phyloP scores from a whole-genome alignment of 2,113 vertebrate species.

The Tragelaphus scriptus region DNA sequence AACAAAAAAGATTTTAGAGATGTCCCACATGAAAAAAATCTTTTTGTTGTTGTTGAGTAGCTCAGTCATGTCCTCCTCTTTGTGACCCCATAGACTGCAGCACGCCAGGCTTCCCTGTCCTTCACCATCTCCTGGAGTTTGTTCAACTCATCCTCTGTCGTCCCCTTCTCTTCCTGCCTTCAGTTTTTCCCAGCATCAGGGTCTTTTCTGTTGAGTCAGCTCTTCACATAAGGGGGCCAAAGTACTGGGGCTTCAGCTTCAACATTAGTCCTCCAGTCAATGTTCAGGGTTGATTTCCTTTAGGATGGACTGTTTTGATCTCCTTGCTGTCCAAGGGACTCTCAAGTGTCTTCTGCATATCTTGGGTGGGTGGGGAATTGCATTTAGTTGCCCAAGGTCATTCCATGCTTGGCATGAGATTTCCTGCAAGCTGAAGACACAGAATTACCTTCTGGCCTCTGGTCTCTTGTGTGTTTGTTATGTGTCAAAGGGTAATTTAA shows the following conservation, averaged over 20 bases:
- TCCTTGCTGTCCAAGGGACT: neutral
- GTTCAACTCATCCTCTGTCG: neutral
- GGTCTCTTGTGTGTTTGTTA: neutral
- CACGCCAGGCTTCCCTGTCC: neutral
- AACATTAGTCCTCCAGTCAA: neutral
- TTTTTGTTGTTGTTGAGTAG: neutral
- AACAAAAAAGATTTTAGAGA: neutral
- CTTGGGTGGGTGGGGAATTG: neutral
- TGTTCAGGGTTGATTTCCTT: neutral
- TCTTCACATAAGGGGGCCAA: neutral
- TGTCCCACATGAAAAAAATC: neutral
- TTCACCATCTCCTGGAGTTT: neutral
- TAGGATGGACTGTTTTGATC: neutral
- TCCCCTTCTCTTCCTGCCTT: neutral
- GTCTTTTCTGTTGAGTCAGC: neutral
- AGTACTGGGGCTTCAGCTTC: neutral
- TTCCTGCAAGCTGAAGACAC: rapidly evolving
- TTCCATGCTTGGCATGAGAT: rapidly evolving
- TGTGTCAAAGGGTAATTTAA: neutral
- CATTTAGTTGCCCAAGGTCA: rapidly evolving
- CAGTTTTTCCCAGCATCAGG: neutral
- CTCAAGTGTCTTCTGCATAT: neutral
- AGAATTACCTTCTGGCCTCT: too few species aligned
- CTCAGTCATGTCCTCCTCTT: rapidly evolving
- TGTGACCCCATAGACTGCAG: neutral